A percentile compares a stretch with the other conserved stretches of the same genome.
These are phyloP conservation scores for Pollimyrus isidori DNA, from an alignment of 2,113 vertebrate species.

Conservation along the genomic window DNA sequence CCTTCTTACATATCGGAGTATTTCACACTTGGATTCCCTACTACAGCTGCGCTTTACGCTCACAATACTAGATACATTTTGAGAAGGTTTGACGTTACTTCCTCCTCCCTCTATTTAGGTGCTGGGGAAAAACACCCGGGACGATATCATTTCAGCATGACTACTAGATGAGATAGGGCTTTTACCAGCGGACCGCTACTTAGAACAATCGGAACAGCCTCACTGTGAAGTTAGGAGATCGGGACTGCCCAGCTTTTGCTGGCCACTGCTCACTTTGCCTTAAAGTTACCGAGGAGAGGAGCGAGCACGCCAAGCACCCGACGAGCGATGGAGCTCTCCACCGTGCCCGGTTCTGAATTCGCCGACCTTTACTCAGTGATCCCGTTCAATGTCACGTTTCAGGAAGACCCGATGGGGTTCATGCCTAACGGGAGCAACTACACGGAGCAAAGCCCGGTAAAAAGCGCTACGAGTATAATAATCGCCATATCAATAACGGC, in stretches of 20 bases:
- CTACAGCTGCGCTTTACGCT: not conserved
- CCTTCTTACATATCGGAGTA: not conserved
- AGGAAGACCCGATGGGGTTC: constrained; percentile 35
- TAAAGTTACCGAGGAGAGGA: not conserved
- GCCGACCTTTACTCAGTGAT: constrained; percentile 43
- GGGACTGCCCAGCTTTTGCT: not conserved
- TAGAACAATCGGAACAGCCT: not conserved
- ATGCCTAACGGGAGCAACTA: constrained; percentile 46
- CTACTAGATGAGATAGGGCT: constrained; percentile 6
- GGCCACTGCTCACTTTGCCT: not conserved
- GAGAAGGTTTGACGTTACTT: not conserved
- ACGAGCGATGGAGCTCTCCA: constrained; percentile 57
- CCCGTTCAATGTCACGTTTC: constrained; percentile 52
- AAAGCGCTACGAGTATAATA: constrained; percentile 61
- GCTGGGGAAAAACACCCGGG: not conserved
- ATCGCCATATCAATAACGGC: constrained; percentile 82
- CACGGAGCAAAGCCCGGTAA: constrained; percentile 40
- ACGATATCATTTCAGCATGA: not conserved
- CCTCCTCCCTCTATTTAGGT: not conserved
- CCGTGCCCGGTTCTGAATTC: constrained; percentile 44
- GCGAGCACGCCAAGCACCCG: not conserved
- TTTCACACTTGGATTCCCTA: not conserved
- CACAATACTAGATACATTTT: not conserved
- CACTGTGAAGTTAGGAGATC: constrained; percentile 5
- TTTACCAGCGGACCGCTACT: not conserved